These are phyloP conservation scores for Chloroceryle amazona DNA, from an alignment of 2,797 vertebrate genomes.

Conservation along the genomic window DNA sequence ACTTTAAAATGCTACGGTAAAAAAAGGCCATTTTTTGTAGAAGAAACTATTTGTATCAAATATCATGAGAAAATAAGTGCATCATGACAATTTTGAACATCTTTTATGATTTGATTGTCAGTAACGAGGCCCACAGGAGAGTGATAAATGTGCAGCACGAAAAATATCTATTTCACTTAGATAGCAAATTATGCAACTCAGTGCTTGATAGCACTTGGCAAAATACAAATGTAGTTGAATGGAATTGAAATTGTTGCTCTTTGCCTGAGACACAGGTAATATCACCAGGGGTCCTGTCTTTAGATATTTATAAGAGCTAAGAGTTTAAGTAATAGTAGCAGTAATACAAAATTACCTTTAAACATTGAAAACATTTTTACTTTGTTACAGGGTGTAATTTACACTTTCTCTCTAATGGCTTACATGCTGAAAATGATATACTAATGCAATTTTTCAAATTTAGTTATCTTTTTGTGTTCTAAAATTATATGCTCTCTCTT, in stretches of 20 bases:
- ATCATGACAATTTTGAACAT: slow-evolving; percentile 84
- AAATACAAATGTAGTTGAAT: slow-evolving; percentile 96
- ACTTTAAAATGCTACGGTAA: slow-evolving; percentile 65
- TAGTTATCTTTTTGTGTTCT: slow-evolving; percentile 84
- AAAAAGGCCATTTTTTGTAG: slow-evolving; percentile 73
- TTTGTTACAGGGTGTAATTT: slow-evolving; percentile 90
- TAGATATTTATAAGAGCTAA: slow-evolving; percentile 96
- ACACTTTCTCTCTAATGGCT: slow-evolving; percentile 87
- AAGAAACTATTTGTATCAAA: slow-evolving; percentile 84
- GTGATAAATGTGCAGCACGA: slow-evolving; percentile 87
- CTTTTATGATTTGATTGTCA: slow-evolving; percentile 85
- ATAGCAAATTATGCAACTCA: slow-evolving; percentile 85
- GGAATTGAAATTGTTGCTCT: slow-evolving; percentile 94
- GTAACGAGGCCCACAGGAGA: slow-evolving; percentile 86
- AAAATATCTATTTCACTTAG: slow-evolving; percentile 87
- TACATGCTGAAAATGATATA: slow-evolving; percentile 85
- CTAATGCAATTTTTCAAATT: slow-evolving; percentile 89
- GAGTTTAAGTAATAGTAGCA: slow-evolving; percentile 96
- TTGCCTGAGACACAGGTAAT: slow-evolving; percentile 93
- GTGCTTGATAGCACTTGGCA: slow-evolving; percentile 89
- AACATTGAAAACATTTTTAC: slow-evolving; percentile 93
- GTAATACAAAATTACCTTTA: slow-evolving; percentile 98
- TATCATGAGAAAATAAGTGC: slow-evolving; percentile 84
- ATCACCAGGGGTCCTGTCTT: slow-evolving; percentile 95
- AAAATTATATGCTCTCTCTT: slow-evolving; percentile 84